phyloP scores from a whole-genome alignment of 2,888 invertebrate species.

The Nemotelus nigrinus region DNA sequence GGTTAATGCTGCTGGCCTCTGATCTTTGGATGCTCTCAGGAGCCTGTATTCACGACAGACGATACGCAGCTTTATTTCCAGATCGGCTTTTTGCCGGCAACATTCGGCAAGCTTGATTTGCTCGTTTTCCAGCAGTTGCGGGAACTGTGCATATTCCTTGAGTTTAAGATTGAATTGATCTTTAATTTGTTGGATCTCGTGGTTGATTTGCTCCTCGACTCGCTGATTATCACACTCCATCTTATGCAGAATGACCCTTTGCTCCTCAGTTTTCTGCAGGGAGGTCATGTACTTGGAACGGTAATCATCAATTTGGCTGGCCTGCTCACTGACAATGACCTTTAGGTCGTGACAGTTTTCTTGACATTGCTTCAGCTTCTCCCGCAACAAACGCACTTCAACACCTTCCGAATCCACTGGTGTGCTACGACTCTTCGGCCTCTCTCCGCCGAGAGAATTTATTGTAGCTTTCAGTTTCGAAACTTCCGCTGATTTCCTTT shows the following conservation, averaged over 20 bases:
- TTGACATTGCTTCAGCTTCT: conserved; percentile 59
- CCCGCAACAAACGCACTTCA: conserved; percentile 57
- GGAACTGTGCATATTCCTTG: conserved; percentile 58
- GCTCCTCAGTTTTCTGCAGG: conserved; percentile 60
- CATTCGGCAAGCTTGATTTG: conserved; percentile 58
- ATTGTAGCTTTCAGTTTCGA: conserved; percentile 15
- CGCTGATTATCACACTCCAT: conserved; percentile 58
- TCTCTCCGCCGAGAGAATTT: neutral
- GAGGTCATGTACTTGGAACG: conserved; percentile 60
- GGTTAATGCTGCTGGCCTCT: conserved; percentile 50
- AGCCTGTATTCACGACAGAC: conserved; percentile 61
- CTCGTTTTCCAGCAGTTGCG: conserved; percentile 59
- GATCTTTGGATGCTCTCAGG: conserved; percentile 58
- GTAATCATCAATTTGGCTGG: conserved; percentile 59
- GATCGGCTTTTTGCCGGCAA: conserved; percentile 57
- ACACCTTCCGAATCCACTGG: conserved; percentile 55
- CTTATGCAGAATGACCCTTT: conserved; percentile 60
- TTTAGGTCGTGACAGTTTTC: conserved; percentile 60
- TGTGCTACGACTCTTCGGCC: neutral
- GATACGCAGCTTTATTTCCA: conserved; percentile 58
- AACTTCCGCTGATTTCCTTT: conserved; percentile 59
- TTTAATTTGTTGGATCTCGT: conserved; percentile 59
- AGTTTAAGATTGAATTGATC: conserved; percentile 59
- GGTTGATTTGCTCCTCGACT: conserved; percentile 62
- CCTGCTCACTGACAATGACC: conserved; percentile 60